Evolutionary conservation across 2,113 vertebrate species (phyloP).

Genomic region (Cephalopterus ornatus): DNA sequence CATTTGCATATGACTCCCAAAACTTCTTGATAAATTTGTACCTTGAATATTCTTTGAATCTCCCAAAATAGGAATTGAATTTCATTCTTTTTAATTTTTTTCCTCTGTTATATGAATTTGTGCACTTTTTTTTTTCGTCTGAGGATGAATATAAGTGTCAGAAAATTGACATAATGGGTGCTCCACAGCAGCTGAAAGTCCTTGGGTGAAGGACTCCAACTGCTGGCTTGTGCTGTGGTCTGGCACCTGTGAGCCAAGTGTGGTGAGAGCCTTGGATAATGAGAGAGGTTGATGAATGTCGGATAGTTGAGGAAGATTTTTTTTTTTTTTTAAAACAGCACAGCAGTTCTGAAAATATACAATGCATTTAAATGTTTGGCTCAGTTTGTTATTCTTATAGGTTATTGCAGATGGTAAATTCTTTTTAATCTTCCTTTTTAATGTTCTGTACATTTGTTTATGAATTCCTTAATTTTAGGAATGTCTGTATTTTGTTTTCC

Average conservation of each 20-base stretch:
- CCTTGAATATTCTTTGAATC: neutral
- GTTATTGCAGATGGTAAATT: neutral
- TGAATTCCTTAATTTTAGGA: neutral
- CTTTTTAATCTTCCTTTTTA: neutral
- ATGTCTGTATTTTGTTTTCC: constrained; percentile 9
- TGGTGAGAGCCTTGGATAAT: neutral
- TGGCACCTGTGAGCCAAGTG: constrained; percentile 33
- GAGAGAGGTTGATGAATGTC: neutral
- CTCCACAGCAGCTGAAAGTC: constrained; percentile 52
- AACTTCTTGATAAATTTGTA: neutral
- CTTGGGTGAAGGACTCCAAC: constrained; percentile 31
- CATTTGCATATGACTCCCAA: neutral
- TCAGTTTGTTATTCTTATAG: neutral
- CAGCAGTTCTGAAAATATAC: neutral
- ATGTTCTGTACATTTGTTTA: neutral
- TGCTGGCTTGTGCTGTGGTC: neutral
- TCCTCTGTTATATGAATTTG: neutral
- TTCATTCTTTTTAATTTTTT: neutral
- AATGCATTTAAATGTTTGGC: neutral
- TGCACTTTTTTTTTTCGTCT: neutral
- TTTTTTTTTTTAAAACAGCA: neutral
- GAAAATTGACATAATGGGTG: neutral
- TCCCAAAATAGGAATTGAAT: neutral
- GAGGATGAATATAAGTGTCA: neutral
- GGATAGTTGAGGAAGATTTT: neutral